Evolutionary conservation across 2,113 vertebrate species (phyloP), one percentile per base, ranked within the genome.

Genomic region (Electrona antarctica): DNA sequence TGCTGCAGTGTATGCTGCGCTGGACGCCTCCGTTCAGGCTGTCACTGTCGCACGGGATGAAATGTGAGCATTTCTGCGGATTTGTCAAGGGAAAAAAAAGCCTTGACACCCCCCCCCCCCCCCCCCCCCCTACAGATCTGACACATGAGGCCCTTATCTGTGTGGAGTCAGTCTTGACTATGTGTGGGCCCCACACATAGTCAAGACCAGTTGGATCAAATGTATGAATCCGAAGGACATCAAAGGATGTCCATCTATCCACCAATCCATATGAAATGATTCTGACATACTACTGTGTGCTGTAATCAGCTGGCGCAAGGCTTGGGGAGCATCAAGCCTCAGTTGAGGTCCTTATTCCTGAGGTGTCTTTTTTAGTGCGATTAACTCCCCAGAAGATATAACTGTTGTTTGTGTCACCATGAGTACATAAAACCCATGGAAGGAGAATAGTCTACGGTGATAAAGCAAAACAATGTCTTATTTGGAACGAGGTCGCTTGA

Each of bases 51-150:
- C 11, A 58, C 68, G 21, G 64, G 79, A 86, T 72, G 76, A 79
- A 80, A 84, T 55, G 77, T 49, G 79, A 82, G 73, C 77, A 87
- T 75, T 86, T 90, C 46, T 28, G 71, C 64, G 71, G 82, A 88
- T 91, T 89, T 86, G 86, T 92, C 71, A 74, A 64, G 41, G 56
- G 69, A 80, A 80, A 89, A 85, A 89, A 86, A 84, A 80, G 78
- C 67, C 80, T 64, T 74, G 78, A 4, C 80, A 52, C 78, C 81
- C 74, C n/a, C 21, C 21, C 21, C 21, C 21, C 21, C 21, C 21
- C 1, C 21, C 21, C 21, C 21, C 21, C 21, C 21, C 21, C 1
- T 2, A 83, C 83, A 80, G 83, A 91, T 90, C 71, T 82, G 85
- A 90, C 77, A 81, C 78, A 21, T 15, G 51, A 1, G 33, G 63